A percentile compares a stretch with the other conserved stretches of the same genome.
Conservation (phyloP, 2,888 invertebrate species). For the Xestobium rufovillosum region DNA sequence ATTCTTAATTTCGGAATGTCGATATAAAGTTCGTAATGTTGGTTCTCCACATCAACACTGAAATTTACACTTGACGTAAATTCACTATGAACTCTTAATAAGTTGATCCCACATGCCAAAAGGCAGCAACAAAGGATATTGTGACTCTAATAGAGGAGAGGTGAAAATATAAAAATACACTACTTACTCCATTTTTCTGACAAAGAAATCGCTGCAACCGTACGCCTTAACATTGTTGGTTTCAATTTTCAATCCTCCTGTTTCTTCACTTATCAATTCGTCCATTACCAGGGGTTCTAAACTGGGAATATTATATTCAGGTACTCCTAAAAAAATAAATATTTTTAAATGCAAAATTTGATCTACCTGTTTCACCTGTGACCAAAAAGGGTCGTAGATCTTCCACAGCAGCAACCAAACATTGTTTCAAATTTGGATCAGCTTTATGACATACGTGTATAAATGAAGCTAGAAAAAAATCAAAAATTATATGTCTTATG, state of each 20-base stretch:
- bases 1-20: conserved; percentile 46
- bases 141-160: neutral
- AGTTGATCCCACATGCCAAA: too few relatives aligned
- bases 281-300: conserved; percentile 49
- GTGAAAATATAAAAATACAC: neutral
- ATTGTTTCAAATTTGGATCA: conserved; percentile 46
- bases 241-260: conserved; percentile 41
- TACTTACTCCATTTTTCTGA: conserved; percentile 45
- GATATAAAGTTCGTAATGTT: conserved; percentile 41
- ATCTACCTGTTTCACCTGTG: conserved; percentile 34
- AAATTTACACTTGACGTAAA: too few relatives aligned
- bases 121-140: too few relatives aligned
- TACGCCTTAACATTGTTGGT: conserved; percentile 44
- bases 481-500: too few relatives aligned
- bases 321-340: conserved; percentile 37
- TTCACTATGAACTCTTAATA: too few relatives aligned
- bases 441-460: conserved; percentile 48
- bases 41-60: conserved; percentile 38
- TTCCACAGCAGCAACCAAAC: conserved; percentile 45
- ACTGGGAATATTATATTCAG: conserved; percentile 50
- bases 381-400: conserved; percentile 44
- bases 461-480: conserved; percentile 49
- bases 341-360: conserved; percentile 3
- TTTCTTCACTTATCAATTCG: conserved; percentile 45
- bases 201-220: conserved; percentile 48